Evolutionary conservation across 2,797 vertebrate genomes (phyloP).

Genomic region (Octomys mimax): DNA sequence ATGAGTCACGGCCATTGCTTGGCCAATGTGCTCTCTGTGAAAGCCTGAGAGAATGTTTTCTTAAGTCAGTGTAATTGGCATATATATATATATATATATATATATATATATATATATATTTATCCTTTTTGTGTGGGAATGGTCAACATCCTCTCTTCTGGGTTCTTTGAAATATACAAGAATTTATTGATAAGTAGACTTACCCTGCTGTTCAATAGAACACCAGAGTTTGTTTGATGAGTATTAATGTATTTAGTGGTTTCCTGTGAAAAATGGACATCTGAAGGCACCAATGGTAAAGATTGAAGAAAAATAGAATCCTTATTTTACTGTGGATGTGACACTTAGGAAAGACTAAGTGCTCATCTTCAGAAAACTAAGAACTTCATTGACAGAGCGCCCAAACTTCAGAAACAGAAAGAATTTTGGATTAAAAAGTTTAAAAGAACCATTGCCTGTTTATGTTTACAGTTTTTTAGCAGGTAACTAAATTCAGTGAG

Average conservation of each 20-base stretch:
- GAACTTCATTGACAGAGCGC: conserved; percentile 52
- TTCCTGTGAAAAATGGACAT: conserved; percentile 34
- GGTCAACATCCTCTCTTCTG: background rate
- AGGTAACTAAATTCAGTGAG: conserved; percentile 54
- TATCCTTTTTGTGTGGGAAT: background rate
- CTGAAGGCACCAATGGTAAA: conserved; percentile 48
- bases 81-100: background rate
- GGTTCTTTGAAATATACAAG: background rate
- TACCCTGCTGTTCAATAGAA: background rate
- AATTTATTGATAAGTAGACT: background rate
- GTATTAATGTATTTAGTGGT: background rate
- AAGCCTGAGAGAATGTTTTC: too few relatives aligned
- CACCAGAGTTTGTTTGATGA: background rate
- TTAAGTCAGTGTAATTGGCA: background rate
- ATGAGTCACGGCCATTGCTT: too few relatives aligned
- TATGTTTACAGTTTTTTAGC: conserved; percentile 58
- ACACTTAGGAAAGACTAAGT: conserved; percentile 57
- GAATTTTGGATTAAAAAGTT: conserved; percentile 61
- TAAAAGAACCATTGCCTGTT: conserved; percentile 27
- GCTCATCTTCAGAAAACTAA: conserved; percentile 41
- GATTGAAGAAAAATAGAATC: background rate
- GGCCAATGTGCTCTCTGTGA: too few relatives aligned
- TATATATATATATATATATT: background rate
- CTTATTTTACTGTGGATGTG: conserved; percentile 39
- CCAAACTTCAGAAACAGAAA: conserved; percentile 11